Percentiles rank a stretch among this genome's conserved stretches.
Conservation (phyloP, 2,888 invertebrate genomes). For the Erebia palarica region DNA sequence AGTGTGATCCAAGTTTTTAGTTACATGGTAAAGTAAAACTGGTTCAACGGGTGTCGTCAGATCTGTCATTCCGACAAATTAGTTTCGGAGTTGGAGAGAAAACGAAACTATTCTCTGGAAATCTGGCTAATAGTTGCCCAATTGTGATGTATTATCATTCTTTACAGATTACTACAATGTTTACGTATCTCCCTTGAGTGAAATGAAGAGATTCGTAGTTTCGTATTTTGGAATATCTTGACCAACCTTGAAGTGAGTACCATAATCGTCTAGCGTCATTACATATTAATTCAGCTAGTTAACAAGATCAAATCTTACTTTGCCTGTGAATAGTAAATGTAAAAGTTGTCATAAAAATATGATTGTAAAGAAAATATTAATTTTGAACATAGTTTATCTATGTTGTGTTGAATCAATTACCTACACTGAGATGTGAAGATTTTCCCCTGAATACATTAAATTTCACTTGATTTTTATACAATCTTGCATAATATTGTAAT, state of each 20-base stretch:
- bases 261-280: constrained; percentile 49
- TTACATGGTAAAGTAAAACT: constrained; percentile 67
- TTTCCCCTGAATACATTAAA: constrained; percentile 20
- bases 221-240: constrained; percentile 75
- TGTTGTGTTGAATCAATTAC: background rate
- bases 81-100: constrained; percentile 52
- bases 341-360: background rate
- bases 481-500: background rate
- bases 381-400: no score
- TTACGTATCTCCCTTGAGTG: constrained; percentile 54
- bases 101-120: constrained; percentile 45
- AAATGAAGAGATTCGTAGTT: constrained; percentile 69
- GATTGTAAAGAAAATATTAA: background rate
- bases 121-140: constrained; percentile 24
- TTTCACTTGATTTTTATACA: constrained; percentile 29
- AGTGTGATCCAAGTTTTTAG: constrained; percentile 45
- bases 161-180: constrained; percentile 59
- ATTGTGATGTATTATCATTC: constrained; percentile 21
- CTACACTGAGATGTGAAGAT: background rate
- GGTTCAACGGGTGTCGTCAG: constrained; percentile 76
- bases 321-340: background rate
- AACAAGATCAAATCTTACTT: constrained; percentile 32
- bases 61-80: constrained; percentile 75
- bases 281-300: constrained; percentile 42
- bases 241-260: constrained; percentile 80